phyloP scores from a whole-genome alignment of 2,797 vertebrate genomes.

The Coendou prehensilis region DNA sequence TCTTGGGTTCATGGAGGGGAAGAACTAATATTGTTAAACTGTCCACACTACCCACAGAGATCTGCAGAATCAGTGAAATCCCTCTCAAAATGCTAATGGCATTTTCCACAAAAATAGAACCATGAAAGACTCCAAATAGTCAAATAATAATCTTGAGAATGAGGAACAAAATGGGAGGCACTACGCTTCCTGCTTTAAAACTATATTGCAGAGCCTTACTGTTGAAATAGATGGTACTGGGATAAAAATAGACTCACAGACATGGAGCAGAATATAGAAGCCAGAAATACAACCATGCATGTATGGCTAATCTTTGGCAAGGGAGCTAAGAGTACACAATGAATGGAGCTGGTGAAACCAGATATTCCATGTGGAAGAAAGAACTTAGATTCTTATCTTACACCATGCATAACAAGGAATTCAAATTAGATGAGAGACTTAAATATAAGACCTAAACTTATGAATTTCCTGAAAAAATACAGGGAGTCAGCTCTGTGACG shows the following conservation, averaged over 20 bases:
- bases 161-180: neutral
- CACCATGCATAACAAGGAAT: neutral
- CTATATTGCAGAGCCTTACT: neutral
- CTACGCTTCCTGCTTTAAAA: neutral
- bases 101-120: neutral
- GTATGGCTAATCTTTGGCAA: neutral
- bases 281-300: neutral
- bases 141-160: neutral
- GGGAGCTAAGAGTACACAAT: neutral
- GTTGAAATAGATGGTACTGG: neutral
- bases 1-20: neutral
- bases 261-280: neutral
- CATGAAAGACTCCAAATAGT: neutral
- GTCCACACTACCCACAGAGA: neutral
- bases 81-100: neutral
- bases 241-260: neutral
- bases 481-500: neutral
- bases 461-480: neutral
- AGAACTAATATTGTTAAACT: neutral
- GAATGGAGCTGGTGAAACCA: neutral
- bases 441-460: neutral
- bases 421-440: conserved; percentile 1
- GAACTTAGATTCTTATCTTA: neutral
- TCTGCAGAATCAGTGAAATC: neutral
- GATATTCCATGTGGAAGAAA: neutral